phyloP scores from a whole-genome alignment of 2,888 invertebrate species.

The Brachycybe producta region DNA sequence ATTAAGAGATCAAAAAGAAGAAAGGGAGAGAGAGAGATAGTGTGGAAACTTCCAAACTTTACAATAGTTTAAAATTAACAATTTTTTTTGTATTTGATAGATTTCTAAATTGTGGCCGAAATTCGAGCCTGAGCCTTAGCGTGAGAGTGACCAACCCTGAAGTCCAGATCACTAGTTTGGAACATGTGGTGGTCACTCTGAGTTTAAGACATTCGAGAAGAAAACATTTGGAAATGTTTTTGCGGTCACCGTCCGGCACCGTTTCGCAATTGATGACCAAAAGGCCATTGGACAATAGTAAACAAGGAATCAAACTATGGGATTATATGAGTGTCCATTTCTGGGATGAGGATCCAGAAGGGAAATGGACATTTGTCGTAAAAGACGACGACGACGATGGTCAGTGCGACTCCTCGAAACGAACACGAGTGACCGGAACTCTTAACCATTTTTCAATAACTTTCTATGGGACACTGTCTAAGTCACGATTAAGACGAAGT shows the following conservation, averaged over 20 bases:
- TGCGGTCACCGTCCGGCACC: constrained; percentile 31
- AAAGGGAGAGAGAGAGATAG: too few species aligned
- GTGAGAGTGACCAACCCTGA: too few species aligned
- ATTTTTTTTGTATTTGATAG: not conserved
- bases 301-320: constrained; percentile 37
- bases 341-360: constrained; percentile 40
- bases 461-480: constrained; percentile 10
- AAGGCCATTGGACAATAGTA: constrained; percentile 32
- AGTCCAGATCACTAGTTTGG: constrained; percentile 25
- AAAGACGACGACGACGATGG: too few species aligned
- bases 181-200: constrained; percentile 32
- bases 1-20: too few species aligned
- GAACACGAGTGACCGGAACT: not conserved
- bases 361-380: constrained; percentile 32
- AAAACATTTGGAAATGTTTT: constrained; percentile 30
- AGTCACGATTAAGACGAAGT: not conserved
- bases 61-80: too few species aligned
- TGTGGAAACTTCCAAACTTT: too few species aligned
- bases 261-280: constrained; percentile 30
- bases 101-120: not conserved
- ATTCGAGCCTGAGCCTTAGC: too few species aligned
- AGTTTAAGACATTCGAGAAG: constrained; percentile 29
- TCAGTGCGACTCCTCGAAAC: too few species aligned
- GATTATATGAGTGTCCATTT: constrained; percentile 39
- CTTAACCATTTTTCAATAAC: constrained; percentile 6